Evolutionary conservation across 2,113 vertebrate genomes (phyloP), one percentile per base, ranked within the genome.

Genomic region (Lathamus discolor): DNA sequence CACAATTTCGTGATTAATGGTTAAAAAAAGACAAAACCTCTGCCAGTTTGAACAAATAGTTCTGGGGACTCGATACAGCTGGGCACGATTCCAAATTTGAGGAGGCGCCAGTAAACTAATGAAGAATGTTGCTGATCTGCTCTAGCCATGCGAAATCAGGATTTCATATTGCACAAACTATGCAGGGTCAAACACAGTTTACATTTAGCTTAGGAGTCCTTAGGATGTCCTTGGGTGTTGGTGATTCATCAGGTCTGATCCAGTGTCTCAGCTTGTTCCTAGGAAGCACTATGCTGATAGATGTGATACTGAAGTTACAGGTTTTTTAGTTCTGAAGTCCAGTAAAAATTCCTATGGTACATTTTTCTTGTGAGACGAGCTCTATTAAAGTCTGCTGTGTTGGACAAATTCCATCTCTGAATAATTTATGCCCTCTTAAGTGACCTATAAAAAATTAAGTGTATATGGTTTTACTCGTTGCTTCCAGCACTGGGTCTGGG

Each of bases 21-120:
- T 88, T 91, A 84, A 96, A 96, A 90, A 92, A 83, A 63, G 83
- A 83, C 86, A 95, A 96, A 95, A 83, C 20, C 54, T 74, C 69
- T 3, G 51, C 92, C 89, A 95, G 70, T 79, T 94, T 88, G 96
- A 96, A 97, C 96, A 96, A 97, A 96, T 72, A 88, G 90, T 97
- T 88, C 96, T 95, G 87, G 63, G 86, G 92, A 93, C 80, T 95
- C 3, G 41, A 78, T 94, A 93, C 49, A 89, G 70, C 90, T 81
- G 75, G 94, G 93, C 93, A 83, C 0, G 0, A 67, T 62, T 95
- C 90, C 95, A 96, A 78, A 95, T 90, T 25, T 7, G 10, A 95
- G 87, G 74, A 90, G 88, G 84, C 77, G n/a, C 96, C 96, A 96
- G 86, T 44, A 96, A 89, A 84, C 6, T 90, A 92, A 83, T 33